These are phyloP conservation scores for Parnassius mnemosyne DNA, from an alignment of 2,888 invertebrate species.

Conservation along the genomic window DNA sequence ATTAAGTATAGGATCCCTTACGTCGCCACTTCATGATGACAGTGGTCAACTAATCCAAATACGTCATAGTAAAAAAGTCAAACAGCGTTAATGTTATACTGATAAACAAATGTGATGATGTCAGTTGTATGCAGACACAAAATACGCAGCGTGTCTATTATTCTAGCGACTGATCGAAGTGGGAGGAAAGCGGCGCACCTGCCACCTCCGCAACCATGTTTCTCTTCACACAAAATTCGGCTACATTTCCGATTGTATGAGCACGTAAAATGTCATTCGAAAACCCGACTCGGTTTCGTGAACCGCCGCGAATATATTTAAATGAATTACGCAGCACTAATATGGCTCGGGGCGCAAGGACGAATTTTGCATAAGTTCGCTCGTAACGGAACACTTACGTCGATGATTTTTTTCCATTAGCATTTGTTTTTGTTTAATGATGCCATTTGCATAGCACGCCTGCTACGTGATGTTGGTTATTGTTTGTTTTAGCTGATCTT, in stretches of 20 bases:
- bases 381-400: conserved; percentile 51
- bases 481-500: conserved; percentile 17
- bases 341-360: conserved; percentile 62
- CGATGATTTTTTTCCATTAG: conserved; percentile 27
- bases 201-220: conserved; percentile 26
- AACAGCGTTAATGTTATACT: no score
- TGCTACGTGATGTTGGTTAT: neutral
- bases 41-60: no score
- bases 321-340: conserved; percentile 66
- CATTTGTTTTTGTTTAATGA: conserved; percentile 20
- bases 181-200: no score
- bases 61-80: no score
- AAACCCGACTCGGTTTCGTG: conserved; percentile 59
- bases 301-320: conserved; percentile 66
- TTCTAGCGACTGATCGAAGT: no score
- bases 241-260: conserved; percentile 57
- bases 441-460: conserved; percentile 21
- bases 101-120: no score
- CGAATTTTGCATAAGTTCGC: conserved; percentile 63
- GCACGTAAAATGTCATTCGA: conserved; percentile 60
- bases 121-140: no score
- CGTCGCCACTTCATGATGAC: no score
- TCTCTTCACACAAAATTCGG: conserved; percentile 34
- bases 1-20: no score
- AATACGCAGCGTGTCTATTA: no score